Conservation (phyloP, 2,113 vertebrate species). For the Oplegnathus fasciatus region DNA sequence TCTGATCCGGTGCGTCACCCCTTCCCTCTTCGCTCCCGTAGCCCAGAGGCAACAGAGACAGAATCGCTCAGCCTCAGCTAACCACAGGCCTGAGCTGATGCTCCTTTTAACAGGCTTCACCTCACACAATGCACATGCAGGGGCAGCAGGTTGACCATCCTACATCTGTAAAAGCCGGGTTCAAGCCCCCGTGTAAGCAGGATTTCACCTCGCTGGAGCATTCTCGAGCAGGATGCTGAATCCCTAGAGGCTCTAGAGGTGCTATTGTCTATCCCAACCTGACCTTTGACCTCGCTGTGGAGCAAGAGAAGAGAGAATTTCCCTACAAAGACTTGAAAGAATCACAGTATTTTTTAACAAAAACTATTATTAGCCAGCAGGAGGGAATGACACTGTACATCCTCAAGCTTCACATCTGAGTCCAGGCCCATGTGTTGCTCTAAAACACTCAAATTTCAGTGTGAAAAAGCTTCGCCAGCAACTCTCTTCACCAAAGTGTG, state of each 20-base stretch:
- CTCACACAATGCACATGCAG: conserved; percentile 24
- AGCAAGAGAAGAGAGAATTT: not conserved
- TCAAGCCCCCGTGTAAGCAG: conserved; percentile 31
- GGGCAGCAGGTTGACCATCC: conserved; percentile 18
- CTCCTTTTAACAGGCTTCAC: conserved; percentile 51
- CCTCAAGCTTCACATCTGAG: conserved; percentile 26
- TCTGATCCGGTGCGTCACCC: conserved; percentile 46
- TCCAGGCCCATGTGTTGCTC: conserved; percentile 7
- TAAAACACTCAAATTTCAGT: conserved; percentile 12
- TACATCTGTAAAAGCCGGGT: conserved; percentile 21
- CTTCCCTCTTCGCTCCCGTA: conserved; percentile 4
- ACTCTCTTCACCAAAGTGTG: conserved; percentile 33
- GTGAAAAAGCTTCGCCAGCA: conserved; percentile 22
- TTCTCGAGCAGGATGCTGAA: not conserved
- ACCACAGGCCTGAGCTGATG: conserved; percentile 39
- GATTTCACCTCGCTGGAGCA: conserved; percentile 15
- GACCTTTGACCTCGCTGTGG: conserved; percentile 35
- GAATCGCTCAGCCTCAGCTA: conserved; percentile 53
- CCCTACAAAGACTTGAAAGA: not conserved
- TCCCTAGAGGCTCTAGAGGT: not conserved
- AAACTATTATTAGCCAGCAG: not conserved
- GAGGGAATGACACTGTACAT: not conserved
- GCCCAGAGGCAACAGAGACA: conserved; percentile 47
- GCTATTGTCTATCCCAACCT: not conserved
- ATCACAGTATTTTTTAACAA: not conserved